These are phyloP conservation scores for Morpho achilles DNA, from an alignment of 2,888 invertebrate genomes.

Conservation along the genomic window DNA sequence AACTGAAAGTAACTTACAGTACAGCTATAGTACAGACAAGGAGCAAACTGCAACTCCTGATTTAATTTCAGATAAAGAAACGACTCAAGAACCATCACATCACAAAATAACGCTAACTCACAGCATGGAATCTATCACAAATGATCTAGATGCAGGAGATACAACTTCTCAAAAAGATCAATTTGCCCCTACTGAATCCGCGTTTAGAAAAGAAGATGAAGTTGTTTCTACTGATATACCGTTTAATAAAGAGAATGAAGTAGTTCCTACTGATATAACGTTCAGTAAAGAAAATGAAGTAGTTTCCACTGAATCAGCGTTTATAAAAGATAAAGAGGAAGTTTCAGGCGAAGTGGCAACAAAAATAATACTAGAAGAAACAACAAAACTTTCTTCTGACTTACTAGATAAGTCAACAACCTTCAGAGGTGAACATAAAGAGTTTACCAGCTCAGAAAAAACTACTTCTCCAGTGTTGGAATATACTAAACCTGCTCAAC, in stretches of 20 bases:
- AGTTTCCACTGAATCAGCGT: constrained; percentile 35
- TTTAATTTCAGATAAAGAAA: constrained; percentile 37
- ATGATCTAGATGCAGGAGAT: constrained; percentile 16
- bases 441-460: too few relatives aligned
- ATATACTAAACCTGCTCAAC: too few relatives aligned
- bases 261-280: too few relatives aligned
- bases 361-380: constrained; percentile 20
- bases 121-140: constrained; percentile 15
- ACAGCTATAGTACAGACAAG: constrained; percentile 39
- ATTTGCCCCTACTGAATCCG: constrained; percentile 34
- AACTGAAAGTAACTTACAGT: constrained; percentile 6
- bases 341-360: constrained; percentile 26
- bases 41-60: constrained; percentile 52
- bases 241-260: too few relatives aligned
- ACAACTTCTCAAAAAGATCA: constrained; percentile 30
- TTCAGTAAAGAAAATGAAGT: constrained; percentile 26
- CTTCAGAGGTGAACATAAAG: constrained; percentile 7
- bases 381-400: constrained; percentile 16
- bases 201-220: constrained; percentile 30
- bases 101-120: constrained; percentile 16
- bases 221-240: not conserved
- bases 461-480: too few relatives aligned
- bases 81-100: constrained; percentile 25
- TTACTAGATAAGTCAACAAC: constrained; percentile 10
- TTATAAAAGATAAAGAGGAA: constrained; percentile 30